Base-by-base conservation (phyloP, 2,113 vertebrate species). In the Silurus glanis region DNA sequence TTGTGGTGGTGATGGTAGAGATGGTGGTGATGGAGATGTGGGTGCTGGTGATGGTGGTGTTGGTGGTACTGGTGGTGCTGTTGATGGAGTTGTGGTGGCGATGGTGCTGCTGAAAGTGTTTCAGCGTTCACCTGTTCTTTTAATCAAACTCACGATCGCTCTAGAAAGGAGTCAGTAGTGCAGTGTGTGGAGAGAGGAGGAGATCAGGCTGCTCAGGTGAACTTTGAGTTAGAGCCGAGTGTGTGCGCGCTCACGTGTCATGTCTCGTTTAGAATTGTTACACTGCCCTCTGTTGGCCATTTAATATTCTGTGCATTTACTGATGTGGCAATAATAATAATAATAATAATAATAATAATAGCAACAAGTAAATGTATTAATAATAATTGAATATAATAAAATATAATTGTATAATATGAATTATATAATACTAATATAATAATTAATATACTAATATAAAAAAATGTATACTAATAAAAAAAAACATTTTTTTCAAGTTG, bases 231-330 rank as follows among this genome's bases (percentile, higher is more conserved):
- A 53, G 59, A 91, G 87, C 72, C 88, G 5, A 53, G 28, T 23
- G 28, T 80, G 23, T 83, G 10, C 23, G 51, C 45, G 76, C 25
- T 47, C 9, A 19, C 4, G 21, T 78, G 14, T 4, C 64, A 47
- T 23, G 49, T 10, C 13, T 80, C 23, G 3, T 72, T 13, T 61
- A 51, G 13, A 59, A 55, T 53, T 69, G 59, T 56, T 37, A 72
- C 87, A 75, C 89, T 66, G 90, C 94, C 93, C 90, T 78, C 93
- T 93, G 59, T 83, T 83, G 92, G 92, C 49, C 71, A 37, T 80
- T 83, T 37, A 9, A 19, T 82, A 28, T 37, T 25, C 71, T 75
- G 72, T 75, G 47, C 72, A n/a, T n/a, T 37, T 51, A 5, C 45
- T 71, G 66, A 67, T 67, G 1, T 67, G 25, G 25, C 25, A 17